These are phyloP conservation scores for Pseudois nayaur DNA, from an alignment of 2,113 vertebrate genomes.

Conservation along the genomic window DNA sequence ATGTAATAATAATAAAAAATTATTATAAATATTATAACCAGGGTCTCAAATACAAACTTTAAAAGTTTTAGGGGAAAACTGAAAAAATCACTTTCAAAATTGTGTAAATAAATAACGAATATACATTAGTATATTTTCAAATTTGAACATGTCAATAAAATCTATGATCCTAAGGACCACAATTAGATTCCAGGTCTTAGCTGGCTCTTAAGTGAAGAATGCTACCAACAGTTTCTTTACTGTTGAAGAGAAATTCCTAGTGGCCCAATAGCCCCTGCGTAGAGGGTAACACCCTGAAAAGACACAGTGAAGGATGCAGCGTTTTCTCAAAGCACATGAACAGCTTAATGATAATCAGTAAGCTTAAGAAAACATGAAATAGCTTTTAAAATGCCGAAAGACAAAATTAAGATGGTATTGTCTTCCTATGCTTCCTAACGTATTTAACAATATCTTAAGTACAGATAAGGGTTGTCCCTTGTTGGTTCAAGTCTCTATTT, in stretches of 20 bases:
- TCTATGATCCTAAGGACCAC: background rate
- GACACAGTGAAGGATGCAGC: background rate
- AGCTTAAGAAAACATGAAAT: background rate
- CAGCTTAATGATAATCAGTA: background rate
- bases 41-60: background rate
- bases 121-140: background rate
- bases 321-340: constrained; percentile 7
- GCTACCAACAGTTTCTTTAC: background rate
- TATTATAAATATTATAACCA: background rate
- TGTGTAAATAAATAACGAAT: background rate
- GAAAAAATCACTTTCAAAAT: constrained; percentile 7
- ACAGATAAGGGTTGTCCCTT: background rate
- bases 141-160: background rate
- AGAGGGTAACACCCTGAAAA: background rate
- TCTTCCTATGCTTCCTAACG: background rate
- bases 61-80: background rate
- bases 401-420: background rate
- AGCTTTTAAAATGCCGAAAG: background rate
- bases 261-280: background rate
- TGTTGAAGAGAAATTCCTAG: background rate
- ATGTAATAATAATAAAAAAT: background rate
- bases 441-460: background rate
- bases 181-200: background rate
- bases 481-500: background rate
- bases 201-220: background rate